A percentile compares a stretch with the other conserved stretches of the same genome.
These are phyloP conservation scores for Stomorhina lunata DNA, from an alignment of 2,888 invertebrate genomes.

Conservation along the genomic window DNA sequence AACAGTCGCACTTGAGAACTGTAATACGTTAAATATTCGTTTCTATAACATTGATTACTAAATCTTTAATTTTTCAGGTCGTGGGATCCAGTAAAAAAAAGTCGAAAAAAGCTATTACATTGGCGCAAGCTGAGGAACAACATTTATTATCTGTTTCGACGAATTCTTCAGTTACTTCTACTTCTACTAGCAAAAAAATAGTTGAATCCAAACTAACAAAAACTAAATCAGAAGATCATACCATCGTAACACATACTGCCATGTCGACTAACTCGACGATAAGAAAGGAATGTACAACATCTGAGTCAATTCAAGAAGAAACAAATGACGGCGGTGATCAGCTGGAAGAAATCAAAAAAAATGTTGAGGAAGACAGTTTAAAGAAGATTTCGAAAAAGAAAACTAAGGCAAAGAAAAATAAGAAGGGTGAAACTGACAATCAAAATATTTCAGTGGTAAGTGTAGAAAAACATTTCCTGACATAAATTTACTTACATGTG, in stretches of 20 bases:
- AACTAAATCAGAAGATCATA: constrained; percentile 16
- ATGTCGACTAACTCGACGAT: not conserved
- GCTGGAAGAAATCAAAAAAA: not conserved
- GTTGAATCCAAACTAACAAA: not conserved
- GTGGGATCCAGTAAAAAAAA: constrained; percentile 14
- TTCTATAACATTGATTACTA: too few species aligned
- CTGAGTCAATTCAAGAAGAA: not conserved
- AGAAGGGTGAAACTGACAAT: constrained; percentile 83
- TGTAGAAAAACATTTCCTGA: not conserved
- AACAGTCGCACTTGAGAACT: too few species aligned
- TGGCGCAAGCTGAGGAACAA: constrained; percentile 68
- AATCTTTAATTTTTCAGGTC: not conserved
- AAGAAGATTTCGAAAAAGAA: constrained; percentile 49
- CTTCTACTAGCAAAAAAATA: constrained; percentile 37
- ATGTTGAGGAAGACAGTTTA: not conserved
- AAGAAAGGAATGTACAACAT: constrained; percentile 31
- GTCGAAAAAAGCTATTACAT: constrained; percentile 18
- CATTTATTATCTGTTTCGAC: constrained; percentile 64
- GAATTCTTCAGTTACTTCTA: constrained; percentile 7
- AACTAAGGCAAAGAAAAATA: constrained; percentile 81
- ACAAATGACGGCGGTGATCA: not conserved
- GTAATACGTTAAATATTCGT: too few species aligned
- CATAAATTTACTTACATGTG: too few species aligned
- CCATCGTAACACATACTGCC: not conserved
- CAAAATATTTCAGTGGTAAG: constrained; percentile 86